phyloP scores from a whole-genome alignment of 2,888 invertebrate species.

The Epinotia nisella region DNA sequence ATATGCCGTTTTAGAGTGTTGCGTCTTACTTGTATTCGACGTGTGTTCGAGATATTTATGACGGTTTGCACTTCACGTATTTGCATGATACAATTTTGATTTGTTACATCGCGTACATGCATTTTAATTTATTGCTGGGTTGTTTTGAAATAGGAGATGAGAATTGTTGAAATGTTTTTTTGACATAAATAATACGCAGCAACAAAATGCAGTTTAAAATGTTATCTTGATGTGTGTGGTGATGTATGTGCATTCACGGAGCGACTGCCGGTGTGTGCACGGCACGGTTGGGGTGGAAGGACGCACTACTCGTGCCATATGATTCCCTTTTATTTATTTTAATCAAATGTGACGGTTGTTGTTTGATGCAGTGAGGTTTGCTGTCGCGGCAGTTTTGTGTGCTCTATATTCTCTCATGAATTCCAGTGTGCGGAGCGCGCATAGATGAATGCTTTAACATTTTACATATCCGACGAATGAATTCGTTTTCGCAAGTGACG shows the following conservation, averaged over 20 bases:
- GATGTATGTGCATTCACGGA: constrained; percentile 44
- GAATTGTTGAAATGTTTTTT: constrained; percentile 37
- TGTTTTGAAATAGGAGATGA: constrained; percentile 44
- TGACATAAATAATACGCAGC: constrained; percentile 38
- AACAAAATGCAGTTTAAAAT: constrained; percentile 35
- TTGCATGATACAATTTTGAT: constrained; percentile 51
- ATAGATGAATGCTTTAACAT: constrained; percentile 83
- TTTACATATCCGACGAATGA: constrained; percentile 82
- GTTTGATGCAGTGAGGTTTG: constrained; percentile 74
- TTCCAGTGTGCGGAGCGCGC: constrained; percentile 73
- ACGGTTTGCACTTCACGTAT: constrained; percentile 68
- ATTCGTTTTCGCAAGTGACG: constrained; percentile 71
- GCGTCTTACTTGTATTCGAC: constrained; percentile 72
- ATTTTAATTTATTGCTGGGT: constrained; percentile 44
- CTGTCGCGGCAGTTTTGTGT: constrained; percentile 73
- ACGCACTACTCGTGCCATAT: constrained; percentile 57
- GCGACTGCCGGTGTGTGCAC: constrained; percentile 26
- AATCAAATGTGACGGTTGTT: constrained; percentile 77
- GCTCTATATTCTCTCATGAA: constrained; percentile 74
- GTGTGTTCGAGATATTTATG: constrained; percentile 76
- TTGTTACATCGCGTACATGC: constrained; percentile 44
- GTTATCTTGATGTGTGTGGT: constrained; percentile 39
- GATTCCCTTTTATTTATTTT: constrained; percentile 80
- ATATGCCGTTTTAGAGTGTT: constrained; percentile 77
- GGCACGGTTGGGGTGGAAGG: constrained; percentile 43